Evolutionary conservation across 2,888 invertebrate species (phyloP).

Genomic region (Trichogramma dendrolimi): DNA sequence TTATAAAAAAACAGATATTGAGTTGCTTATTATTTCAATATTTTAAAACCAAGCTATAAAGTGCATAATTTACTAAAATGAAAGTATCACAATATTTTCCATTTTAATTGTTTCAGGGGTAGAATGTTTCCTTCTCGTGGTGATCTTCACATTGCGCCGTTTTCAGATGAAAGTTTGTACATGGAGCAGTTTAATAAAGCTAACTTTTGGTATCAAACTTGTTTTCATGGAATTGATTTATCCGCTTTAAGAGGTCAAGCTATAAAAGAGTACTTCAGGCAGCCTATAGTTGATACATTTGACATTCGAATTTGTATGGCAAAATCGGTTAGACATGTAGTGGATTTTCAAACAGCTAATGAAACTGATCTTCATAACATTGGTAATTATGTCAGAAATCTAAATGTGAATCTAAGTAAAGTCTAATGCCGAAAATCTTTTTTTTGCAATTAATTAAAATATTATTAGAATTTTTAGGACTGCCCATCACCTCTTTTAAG

Average conservation of each 20-base stretch:
- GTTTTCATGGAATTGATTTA: constrained; percentile 96
- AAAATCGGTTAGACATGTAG: constrained; percentile 85
- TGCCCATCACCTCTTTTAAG: no score
- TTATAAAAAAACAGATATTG: no score
- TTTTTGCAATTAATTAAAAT: no score
- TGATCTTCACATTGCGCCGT: constrained; percentile 95
- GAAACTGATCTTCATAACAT: constrained; percentile 94
- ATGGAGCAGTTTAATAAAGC: constrained; percentile 98
- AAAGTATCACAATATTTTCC: no score
- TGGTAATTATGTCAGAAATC: constrained; percentile 45
- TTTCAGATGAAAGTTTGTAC: constrained; percentile 94
- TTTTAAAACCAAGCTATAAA: no score
- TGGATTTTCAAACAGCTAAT: constrained; percentile 87
- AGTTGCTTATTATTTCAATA: no score
- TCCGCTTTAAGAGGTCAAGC: constrained; percentile 88
- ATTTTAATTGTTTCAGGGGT: constrained; percentile 56
- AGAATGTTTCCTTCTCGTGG: constrained; percentile 98
- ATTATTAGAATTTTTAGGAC: no score
- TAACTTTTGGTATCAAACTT: constrained; percentile 98
- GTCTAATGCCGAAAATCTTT: no score
- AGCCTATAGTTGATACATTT: constrained; percentile 98
- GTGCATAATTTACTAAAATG: no score
- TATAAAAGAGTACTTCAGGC: constrained; percentile 94
- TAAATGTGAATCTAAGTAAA: no score
- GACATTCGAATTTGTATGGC: constrained; percentile 96